A percentile compares a stretch with the other conserved stretches of the same genome.
These are phyloP conservation scores for Anas platyrhynchos DNA, from an alignment of 2,113 vertebrate species.

Conservation along the genomic window DNA sequence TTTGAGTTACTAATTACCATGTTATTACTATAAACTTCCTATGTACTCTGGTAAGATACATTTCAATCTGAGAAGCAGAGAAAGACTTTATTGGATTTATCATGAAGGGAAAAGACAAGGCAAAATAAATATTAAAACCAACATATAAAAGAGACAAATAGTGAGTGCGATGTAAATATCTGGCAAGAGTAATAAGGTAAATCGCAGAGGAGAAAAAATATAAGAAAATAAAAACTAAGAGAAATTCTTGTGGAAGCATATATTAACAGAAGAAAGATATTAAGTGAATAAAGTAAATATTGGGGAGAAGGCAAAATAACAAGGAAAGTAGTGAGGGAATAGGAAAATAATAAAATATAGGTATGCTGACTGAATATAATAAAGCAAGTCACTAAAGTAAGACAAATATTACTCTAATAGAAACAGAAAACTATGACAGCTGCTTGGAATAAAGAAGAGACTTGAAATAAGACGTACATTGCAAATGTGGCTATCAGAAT, in stretches of 20 bases:
- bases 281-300: background rate
- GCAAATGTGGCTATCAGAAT: background rate
- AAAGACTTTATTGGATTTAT: background rate
- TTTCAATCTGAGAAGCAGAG: background rate
- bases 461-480: slow-evolving; percentile 21
- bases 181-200: slow-evolving; percentile 6
- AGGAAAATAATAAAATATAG: slow-evolving; percentile 25
- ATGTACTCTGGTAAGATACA: background rate
- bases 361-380: background rate
- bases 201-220: background rate
- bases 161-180: background rate
- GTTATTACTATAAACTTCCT: background rate
- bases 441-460: background rate
- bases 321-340: background rate
- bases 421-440: background rate
- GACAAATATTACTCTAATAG: slow-evolving; percentile 15
- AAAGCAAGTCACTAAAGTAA: slow-evolving; percentile 26
- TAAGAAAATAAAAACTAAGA: background rate
- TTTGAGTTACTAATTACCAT: background rate
- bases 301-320: background rate
- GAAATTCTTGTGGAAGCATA: background rate
- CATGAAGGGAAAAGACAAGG: background rate
- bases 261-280: background rate
- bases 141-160: background rate
- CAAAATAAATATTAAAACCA: slow-evolving; percentile 45